A percentile compares a stretch with the other conserved stretches of the same genome.
These are phyloP conservation scores for Prorops nasuta DNA, from an alignment of 1,140 invertebrate species.

Conservation along the genomic window DNA sequence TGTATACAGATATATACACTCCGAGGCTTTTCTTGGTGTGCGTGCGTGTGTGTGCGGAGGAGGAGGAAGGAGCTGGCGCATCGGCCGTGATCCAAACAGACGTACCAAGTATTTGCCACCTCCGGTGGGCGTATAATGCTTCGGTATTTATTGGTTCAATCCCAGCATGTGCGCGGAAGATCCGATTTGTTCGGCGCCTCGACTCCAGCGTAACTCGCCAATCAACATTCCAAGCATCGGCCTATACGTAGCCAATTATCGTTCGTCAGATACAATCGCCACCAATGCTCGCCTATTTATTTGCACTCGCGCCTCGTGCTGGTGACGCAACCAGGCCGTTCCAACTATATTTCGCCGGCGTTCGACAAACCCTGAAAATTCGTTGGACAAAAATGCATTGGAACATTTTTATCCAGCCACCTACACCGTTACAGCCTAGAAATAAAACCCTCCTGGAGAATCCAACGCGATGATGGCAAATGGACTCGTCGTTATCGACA, in stretches of 20 bases:
- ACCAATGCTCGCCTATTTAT: conserved; percentile 32
- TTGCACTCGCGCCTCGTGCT: conserved; percentile 14
- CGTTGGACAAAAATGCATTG: too few relatives aligned
- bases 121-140: conserved; percentile 3
- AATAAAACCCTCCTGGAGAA: too few relatives aligned
- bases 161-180: conserved; percentile 15
- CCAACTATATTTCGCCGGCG: too few relatives aligned
- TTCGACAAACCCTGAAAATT: not conserved
- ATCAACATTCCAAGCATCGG: conserved; percentile 45
- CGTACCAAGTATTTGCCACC: not conserved
- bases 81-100: not conserved
- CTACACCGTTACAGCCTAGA: too few relatives aligned
- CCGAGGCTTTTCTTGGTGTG: conserved; percentile 4
- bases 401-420: too few relatives aligned
- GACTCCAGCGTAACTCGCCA: conserved; percentile 33
- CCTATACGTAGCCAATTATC: conserved; percentile 39
- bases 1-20: conserved; percentile 1
- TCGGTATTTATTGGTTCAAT: conserved; percentile 37
- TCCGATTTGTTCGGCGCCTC: conserved; percentile 31
- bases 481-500: too few relatives aligned
- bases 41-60: conserved; percentile 11
- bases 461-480: too few relatives aligned
- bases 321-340: not conserved
- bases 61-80: not conserved
- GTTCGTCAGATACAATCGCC: conserved; percentile 37